Conservation (phyloP, 2,113 vertebrate genomes). For the Lichenostomus cassidix region DNA sequence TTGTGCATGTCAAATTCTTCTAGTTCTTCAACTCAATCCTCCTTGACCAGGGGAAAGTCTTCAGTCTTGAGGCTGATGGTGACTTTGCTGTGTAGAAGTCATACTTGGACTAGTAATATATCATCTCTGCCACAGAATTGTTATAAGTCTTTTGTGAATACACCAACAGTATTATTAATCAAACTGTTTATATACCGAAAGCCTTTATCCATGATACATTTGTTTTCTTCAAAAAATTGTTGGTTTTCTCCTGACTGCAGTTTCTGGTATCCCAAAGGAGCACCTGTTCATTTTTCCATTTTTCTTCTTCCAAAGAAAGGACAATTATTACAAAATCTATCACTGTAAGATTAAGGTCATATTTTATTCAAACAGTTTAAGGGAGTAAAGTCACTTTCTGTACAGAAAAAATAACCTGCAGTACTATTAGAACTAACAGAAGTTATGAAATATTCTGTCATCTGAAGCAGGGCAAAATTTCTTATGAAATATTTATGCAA, state of each 20-base stretch:
- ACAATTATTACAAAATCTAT: not conserved
- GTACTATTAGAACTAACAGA: not conserved
- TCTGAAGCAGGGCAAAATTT: not conserved
- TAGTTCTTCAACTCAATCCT: fast-evolving
- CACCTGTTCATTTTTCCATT: not conserved
- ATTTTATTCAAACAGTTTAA: not conserved
- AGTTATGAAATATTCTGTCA: not conserved
- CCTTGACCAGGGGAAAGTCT: not conserved
- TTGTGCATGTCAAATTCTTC: not conserved
- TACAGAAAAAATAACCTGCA: not conserved
- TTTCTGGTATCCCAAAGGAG: not conserved
- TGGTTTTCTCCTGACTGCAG: not conserved
- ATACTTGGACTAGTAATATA: not conserved
- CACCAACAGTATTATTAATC: not conserved
- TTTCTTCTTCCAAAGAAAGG: not conserved
- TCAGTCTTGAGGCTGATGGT: not conserved
- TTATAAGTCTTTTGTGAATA: not conserved
- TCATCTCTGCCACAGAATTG: not conserved
- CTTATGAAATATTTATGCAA: not conserved
- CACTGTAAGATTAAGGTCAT: not conserved
- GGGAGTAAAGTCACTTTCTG: not conserved
- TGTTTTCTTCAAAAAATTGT: not conserved
- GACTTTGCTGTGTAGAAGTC: not conserved
- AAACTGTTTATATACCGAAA: not conserved
- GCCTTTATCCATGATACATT: not conserved